Evolutionary conservation across 1,140 invertebrate species (phyloP), one percentile per base, ranked within the genome.

Genomic region (Drosophila nigromelanica): DNA sequence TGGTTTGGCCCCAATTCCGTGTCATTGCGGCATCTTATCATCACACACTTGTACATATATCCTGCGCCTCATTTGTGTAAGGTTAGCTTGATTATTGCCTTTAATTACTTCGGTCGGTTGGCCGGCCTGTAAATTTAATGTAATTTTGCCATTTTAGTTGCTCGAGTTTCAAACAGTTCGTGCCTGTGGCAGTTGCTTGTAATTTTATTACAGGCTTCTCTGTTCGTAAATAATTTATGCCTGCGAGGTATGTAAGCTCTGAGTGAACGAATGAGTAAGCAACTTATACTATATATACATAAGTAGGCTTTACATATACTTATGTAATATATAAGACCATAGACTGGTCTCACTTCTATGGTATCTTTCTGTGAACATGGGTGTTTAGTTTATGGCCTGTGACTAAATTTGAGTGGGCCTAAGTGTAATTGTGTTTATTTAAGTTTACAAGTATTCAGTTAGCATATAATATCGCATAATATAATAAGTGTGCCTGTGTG

Each of bases 211-310:
- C 75, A 76, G 60, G 80, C 51, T 58, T 42, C 79, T 67, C 63
- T 58, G 71, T 85, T 89, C 76, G 82, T 89, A 82, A 87, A 87
- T 87, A 87, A 82, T 87, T 78, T 87, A 89, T 82, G 82, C 64
- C 82, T 73, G 45, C 45, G 59, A 82, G 78, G 67, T 76, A 79
- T 82, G 71, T 76, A 87, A 83, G 66, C 69, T 78, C 52, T 59
- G 42, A 59, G 51, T 62, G 80, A 71, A 59, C 64, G 67, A 62
- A 42, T 56, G 27, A 24, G 14, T 11, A 54, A 69, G n/a, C 56
- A 54, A 60, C 66, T 69, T 56, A 24, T 11, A 6, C 27, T 6
- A 27, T 27, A 27, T 6, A 27, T 27, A 24, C 4, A 35, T 24
- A 24, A 24, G 48, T 33, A 7, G 7, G 47, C 24, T 50, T 30